Evolutionary conservation across 2,888 invertebrate genomes (phyloP).

Genomic region (Sphaerophoria taeniata): DNA sequence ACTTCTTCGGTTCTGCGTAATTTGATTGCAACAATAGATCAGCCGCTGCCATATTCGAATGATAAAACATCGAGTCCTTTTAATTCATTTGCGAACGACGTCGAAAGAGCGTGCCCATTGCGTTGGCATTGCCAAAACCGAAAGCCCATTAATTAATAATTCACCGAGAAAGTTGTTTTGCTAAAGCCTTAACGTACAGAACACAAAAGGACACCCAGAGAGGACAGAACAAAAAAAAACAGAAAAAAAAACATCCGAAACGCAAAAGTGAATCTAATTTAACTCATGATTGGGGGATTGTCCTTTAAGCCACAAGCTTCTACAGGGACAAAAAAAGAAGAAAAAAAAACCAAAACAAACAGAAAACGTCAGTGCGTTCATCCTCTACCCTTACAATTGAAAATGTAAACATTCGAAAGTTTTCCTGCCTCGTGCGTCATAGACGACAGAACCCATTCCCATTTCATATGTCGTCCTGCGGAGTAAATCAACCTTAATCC

Average conservation of each 20-base stretch:
- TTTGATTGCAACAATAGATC: slow-evolving; percentile 64
- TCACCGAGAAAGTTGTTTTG: slow-evolving; percentile 45
- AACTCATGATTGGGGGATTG: slow-evolving; percentile 33
- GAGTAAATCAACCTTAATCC: slow-evolving; percentile 73
- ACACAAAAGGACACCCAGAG: slow-evolving; percentile 18
- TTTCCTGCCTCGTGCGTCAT: not conserved
- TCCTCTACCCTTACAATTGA: slow-evolving; percentile 40
- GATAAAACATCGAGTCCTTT: slow-evolving; percentile 10
- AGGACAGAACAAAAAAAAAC: not conserved
- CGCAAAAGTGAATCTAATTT: slow-evolving; percentile 62
- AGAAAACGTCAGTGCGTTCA: slow-evolving; percentile 30
- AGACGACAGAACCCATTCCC: not conserved
- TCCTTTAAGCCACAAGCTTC: slow-evolving; percentile 53
- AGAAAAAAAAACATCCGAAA: slow-evolving; percentile 24
- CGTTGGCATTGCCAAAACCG: slow-evolving; percentile 14
- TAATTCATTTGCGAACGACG: not conserved
- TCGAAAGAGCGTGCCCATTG: not conserved
- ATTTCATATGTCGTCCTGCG: slow-evolving; percentile 52
- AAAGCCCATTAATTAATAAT: slow-evolving; percentile 70
- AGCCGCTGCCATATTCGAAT: slow-evolving; percentile 47
- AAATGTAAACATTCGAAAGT: slow-evolving; percentile 61
- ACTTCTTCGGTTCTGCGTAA: slow-evolving; percentile 55
- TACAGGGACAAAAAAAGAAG: not conserved
- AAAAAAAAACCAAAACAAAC: not conserved
- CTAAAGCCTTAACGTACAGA: slow-evolving; percentile 9